phyloP scores from a whole-genome alignment of 2,888 invertebrate species.

The Lycia hirtaria region DNA sequence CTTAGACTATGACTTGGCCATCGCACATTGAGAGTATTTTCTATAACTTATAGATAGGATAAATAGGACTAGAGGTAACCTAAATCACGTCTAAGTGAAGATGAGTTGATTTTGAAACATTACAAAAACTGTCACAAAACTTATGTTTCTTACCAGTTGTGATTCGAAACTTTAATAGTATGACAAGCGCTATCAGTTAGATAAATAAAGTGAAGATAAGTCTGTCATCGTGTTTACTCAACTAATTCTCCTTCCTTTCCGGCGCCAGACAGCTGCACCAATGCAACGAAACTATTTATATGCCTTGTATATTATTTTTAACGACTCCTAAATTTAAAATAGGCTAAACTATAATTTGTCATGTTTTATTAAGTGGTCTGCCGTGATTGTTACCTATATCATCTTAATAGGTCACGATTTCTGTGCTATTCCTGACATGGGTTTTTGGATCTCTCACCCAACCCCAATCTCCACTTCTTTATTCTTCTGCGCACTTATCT shows the following conservation, averaged over 20 bases:
- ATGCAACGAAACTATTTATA: constrained; percentile 31
- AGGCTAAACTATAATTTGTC: background rate
- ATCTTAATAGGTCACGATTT: no score
- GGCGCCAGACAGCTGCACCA: constrained; percentile 43
- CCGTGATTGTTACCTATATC: no score
- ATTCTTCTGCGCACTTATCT: no score
- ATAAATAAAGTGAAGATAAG: constrained; percentile 58
- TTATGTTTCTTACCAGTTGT: constrained; percentile 13
- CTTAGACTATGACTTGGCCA: background rate
- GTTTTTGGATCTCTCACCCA: no score
- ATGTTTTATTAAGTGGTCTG: background rate
- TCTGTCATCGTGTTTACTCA: constrained; percentile 52
- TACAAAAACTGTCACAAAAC: constrained; percentile 25
- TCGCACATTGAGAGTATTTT: background rate
- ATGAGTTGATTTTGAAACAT: background rate
- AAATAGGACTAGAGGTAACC: no score
- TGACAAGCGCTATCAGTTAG: constrained; percentile 55
- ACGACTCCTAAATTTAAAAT: constrained; percentile 18
- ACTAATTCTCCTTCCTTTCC: constrained; percentile 55
- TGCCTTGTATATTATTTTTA: constrained; percentile 26
- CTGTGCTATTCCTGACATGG: no score
- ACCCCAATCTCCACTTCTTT: no score
- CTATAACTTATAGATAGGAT: background rate
- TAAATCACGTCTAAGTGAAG: no score
- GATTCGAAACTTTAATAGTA: constrained; percentile 43